Evolutionary conservation across 2,797 vertebrate species (phyloP).

Genomic region (Pipistrellus kuhlii): DNA sequence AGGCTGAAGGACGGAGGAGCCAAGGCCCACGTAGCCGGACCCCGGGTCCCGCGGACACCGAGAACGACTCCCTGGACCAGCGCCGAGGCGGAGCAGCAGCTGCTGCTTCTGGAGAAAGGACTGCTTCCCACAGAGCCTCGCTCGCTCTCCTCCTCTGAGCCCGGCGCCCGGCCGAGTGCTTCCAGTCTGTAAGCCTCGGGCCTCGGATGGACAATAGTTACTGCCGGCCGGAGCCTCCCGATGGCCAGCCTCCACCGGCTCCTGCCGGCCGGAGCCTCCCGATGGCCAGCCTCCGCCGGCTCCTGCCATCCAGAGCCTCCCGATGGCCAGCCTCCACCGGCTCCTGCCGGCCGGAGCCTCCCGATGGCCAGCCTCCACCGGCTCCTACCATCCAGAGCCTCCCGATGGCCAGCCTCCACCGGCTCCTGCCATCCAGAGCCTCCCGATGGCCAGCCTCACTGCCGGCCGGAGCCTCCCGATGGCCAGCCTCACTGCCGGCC

Average conservation of each 20-base stretch:
- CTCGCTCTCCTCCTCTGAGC: not conserved
- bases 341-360: too few relatives aligned
- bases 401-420: not conserved
- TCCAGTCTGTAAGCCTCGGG: not conserved
- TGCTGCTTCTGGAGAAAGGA: not conserved
- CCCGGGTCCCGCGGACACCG: not conserved
- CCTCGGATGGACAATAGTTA: too few relatives aligned
- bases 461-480: too few relatives aligned
- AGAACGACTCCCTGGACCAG: not conserved
- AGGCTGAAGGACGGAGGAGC: not conserved
- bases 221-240: too few relatives aligned
- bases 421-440: not conserved
- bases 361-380: not conserved
- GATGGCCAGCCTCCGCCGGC: too few relatives aligned
- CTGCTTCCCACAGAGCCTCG: not conserved
- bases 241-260: too few relatives aligned
- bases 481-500: too few relatives aligned
- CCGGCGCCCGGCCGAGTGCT: not conserved
- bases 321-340: too few relatives aligned
- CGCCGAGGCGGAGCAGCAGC: not conserved
- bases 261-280: not conserved
- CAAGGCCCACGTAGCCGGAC: not conserved
- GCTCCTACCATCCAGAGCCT: too few relatives aligned
- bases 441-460: too few relatives aligned
- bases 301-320: too few relatives aligned